Base-by-base conservation (phyloP, 2,797 vertebrate species). In the Coccyzus lansbergi region DNA sequence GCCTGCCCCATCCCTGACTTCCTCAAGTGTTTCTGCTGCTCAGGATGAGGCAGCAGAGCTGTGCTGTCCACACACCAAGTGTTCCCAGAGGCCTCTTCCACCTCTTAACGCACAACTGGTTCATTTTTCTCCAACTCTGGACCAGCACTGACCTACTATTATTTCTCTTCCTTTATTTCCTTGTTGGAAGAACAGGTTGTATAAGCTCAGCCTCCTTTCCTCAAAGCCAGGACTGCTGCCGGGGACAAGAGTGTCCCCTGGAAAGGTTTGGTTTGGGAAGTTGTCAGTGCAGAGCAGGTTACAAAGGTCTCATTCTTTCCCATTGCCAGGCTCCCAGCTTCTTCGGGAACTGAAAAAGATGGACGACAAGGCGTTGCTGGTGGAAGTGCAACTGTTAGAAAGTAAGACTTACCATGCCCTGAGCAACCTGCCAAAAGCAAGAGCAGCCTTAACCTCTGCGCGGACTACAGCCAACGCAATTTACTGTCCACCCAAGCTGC, bases 381-480 rank as follows among this genome's bases (percentile, higher is more conserved):
- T 99, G 96, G 99, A 99, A 97, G 99, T 99, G 81, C 99, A 99
- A 97, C 98, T 99, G 88, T 97, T 99, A 95, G 99, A 99, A 98
- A 99, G 99, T 87, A 99, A 99, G 97, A 99, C 99, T 8, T 99
- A 99, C 97, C 99, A 99, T 64, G 99, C 98, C 20, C 98, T 99
- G 96, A 99, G 99, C 95, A 99, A 99, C 93, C 97, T 99, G 96
- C 99, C 99, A 95, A 99, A 99, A 97, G 99, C 99, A 79, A 98
- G 98, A 64, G 99, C 99, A 67, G 99, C 99, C 77, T 99, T 99
- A 94, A 99, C 99, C 62, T 99, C 99, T 26, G 99, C 99, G 90
- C 97, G 99, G 90, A 99, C 99, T 29, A 99, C 99, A 44, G 99
- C 99, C 97, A 99, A 99, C 42, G 99, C 99, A 95, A 99, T 99